phyloP scores from a whole-genome alignment of 2,797 vertebrate species.

The Chelon labrosus region DNA sequence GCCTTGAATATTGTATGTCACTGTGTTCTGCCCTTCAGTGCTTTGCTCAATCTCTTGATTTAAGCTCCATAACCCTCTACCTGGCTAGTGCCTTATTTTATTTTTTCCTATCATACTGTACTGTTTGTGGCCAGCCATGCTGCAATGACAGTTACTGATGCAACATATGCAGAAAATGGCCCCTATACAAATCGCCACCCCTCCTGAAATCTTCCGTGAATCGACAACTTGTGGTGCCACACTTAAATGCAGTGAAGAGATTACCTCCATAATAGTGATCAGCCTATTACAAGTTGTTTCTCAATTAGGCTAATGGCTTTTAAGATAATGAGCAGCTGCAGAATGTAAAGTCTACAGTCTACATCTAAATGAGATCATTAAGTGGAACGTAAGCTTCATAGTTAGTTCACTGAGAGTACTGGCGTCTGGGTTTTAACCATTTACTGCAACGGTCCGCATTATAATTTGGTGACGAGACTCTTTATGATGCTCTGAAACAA shows the following conservation, averaged over 20 bases:
- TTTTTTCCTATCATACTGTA: background rate
- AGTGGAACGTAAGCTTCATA: conserved; percentile 10
- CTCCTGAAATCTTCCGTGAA: background rate
- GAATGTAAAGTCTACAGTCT: conserved; percentile 26
- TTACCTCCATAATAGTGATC: conserved; percentile 21
- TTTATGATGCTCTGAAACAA: background rate
- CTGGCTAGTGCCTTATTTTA: background rate
- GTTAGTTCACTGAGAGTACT: background rate
- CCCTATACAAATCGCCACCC: background rate
- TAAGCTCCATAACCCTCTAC: background rate
- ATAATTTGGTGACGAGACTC: background rate
- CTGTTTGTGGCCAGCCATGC: background rate
- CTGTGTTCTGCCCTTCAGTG: background rate
- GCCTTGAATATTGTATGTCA: background rate
- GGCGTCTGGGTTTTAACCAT: background rate
- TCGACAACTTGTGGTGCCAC: conserved; percentile 2
- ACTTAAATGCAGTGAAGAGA: conserved; percentile 8
- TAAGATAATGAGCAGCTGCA: conserved; percentile 51
- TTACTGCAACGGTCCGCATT: background rate
- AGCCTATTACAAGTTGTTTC: conserved; percentile 49
- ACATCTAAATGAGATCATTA: conserved; percentile 53
- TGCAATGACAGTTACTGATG: too few species aligned
- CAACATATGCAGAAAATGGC: too few species aligned
- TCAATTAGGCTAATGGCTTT: conserved; percentile 54
- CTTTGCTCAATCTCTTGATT: background rate